phyloP scores from a whole-genome alignment of 2,113 vertebrate species.

The Notarius quadriscutis region DNA sequence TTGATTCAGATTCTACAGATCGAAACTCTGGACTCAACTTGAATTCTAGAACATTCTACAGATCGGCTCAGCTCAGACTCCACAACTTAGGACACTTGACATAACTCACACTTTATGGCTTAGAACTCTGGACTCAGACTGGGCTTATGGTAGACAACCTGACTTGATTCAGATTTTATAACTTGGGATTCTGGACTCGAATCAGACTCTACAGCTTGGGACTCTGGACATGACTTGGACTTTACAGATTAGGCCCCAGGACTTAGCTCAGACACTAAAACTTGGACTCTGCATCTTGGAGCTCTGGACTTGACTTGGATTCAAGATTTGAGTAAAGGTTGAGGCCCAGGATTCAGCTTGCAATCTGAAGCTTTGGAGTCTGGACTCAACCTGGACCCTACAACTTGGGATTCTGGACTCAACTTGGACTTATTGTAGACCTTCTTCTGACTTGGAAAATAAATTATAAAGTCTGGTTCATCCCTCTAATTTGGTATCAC shows the following conservation, averaged over 20 bases:
- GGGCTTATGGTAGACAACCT: background rate
- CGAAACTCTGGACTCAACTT: background rate
- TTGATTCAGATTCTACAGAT: background rate
- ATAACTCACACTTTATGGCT: background rate
- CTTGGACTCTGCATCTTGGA: background rate
- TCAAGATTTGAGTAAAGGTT: background rate
- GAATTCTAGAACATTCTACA: background rate
- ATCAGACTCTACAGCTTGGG: background rate
- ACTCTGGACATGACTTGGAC: background rate
- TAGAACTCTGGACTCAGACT: background rate
- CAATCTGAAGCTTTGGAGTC: background rate
- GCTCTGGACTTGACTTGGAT: background rate
- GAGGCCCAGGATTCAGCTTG: background rate
- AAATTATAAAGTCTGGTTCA: background rate
- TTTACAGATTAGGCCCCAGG: background rate
- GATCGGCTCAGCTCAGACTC: background rate
- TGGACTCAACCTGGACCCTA: background rate
- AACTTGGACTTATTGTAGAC: background rate
- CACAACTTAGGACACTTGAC: background rate
- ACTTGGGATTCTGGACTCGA: background rate
- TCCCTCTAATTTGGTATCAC: background rate
- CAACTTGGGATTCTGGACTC: background rate
- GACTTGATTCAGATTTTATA: background rate
- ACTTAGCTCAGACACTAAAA: background rate
- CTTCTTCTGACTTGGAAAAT: background rate